phyloP scores from a whole-genome alignment of 2,888 invertebrate genomes.

The Hipparchia semele region DNA sequence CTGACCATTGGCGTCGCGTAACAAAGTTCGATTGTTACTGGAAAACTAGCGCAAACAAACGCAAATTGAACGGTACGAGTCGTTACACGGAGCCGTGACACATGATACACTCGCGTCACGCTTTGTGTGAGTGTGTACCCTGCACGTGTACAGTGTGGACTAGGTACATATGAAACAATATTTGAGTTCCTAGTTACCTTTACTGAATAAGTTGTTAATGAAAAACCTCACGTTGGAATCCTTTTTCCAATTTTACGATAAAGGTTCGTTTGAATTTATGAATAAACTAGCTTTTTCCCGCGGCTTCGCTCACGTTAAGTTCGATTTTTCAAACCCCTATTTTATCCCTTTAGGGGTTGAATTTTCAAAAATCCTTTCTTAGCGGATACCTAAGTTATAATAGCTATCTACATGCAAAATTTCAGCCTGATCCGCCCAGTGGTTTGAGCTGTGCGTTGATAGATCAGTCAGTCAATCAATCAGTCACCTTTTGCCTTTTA shows the following conservation, averaged over 20 bases:
- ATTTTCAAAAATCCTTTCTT: too few relatives aligned
- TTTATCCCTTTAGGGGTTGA: too few relatives aligned
- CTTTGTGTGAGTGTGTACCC: neutral
- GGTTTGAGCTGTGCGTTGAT: too few relatives aligned
- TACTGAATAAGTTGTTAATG: neutral
- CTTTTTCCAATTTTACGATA: neutral
- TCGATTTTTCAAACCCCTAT: too few relatives aligned
- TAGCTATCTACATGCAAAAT: too few relatives aligned
- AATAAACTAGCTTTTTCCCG: too few relatives aligned
- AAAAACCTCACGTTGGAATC: neutral
- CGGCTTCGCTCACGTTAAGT: too few relatives aligned
- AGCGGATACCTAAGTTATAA: too few relatives aligned
- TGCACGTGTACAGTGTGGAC: neutral
- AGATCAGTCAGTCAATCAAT: too few relatives aligned
- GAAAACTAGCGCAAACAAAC: constrained; percentile 44
- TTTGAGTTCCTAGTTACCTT: neutral
- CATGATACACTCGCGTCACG: constrained; percentile 13
- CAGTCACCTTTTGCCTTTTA: too few relatives aligned
- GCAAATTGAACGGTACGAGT: constrained; percentile 41
- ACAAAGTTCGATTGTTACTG: constrained; percentile 58
- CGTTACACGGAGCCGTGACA: constrained; percentile 4
- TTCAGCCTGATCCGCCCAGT: too few relatives aligned
- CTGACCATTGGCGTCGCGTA: constrained; percentile 52
- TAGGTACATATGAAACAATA: neutral
- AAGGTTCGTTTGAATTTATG: too few relatives aligned